phyloP scores from a whole-genome alignment of 2,888 invertebrate genomes.

The Iselma pallidipennis region DNA sequence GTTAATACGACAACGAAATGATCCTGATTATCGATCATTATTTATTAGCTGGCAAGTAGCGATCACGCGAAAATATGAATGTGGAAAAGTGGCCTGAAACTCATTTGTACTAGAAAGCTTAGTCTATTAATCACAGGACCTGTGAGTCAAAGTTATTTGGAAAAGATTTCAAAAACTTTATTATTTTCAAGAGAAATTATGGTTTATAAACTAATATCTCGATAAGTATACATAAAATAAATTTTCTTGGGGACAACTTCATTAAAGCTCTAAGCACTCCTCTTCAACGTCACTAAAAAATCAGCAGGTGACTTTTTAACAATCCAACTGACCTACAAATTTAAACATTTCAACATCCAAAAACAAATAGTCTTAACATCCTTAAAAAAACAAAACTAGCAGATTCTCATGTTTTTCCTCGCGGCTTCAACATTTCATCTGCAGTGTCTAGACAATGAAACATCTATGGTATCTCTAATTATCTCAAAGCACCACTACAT shows the following conservation, averaged over 20 bases:
- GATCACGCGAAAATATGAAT: not conserved
- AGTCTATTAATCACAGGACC: not conserved
- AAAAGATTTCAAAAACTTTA: too few relatives aligned
- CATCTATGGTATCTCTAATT: constrained; percentile 28
- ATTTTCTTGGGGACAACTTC: constrained; percentile 9
- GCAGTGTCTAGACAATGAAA: constrained; percentile 32
- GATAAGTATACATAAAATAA: not conserved
- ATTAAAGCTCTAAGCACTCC: constrained; percentile 6
- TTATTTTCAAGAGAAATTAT: too few relatives aligned
- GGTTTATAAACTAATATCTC: not conserved
- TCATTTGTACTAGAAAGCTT: not conserved
- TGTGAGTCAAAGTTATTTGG: too few relatives aligned
- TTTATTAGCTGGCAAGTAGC: not conserved
- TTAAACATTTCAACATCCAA: not conserved
- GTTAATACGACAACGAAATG: not conserved
- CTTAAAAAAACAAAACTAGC: not conserved
- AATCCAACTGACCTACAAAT: not conserved
- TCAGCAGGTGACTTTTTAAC: not conserved
- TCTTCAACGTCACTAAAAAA: not conserved
- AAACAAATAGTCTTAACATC: not conserved
- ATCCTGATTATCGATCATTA: not conserved
- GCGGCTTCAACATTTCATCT: not conserved
- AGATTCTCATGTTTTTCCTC: not conserved
- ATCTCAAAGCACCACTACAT: constrained; percentile 19
- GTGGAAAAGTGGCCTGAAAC: not conserved